phyloP scores from a whole-genome alignment of 2,888 invertebrate genomes.

The Neoitamus cyanurus region DNA sequence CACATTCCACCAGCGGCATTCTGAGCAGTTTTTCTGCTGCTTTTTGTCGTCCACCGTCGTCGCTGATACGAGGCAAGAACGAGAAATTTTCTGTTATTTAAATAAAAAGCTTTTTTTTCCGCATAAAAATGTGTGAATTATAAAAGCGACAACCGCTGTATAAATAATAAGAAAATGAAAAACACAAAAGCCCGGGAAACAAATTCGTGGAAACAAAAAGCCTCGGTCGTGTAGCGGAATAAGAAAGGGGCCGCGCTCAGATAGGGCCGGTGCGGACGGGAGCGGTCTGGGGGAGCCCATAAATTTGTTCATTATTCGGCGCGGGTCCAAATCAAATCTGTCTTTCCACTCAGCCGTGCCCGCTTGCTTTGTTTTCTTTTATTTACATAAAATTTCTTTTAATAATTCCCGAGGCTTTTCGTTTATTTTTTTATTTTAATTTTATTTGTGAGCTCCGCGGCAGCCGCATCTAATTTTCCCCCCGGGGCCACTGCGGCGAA shows the following conservation, averaged over 20 bases:
- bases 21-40: background rate
- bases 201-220: slow-evolving; percentile 34
- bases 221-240: background rate
- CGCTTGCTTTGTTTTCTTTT: background rate
- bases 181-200: background rate
- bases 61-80: background rate
- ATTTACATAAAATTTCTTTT: slow-evolving; percentile 44
- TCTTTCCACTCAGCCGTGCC: slow-evolving; percentile 3
- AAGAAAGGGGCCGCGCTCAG: slow-evolving; percentile 15
- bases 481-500: background rate
- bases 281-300: background rate
- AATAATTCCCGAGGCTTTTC: slow-evolving; percentile 10
- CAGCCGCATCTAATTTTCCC: slow-evolving; percentile 5
- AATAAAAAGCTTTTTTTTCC: slow-evolving; percentile 22
- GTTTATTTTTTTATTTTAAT: slow-evolving; percentile 9
- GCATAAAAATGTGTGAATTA: slow-evolving; percentile 34
- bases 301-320: slow-evolving; percentile 44
- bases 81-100: slow-evolving; percentile 22
- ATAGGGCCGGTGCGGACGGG: background rate
- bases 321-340: slow-evolving; percentile 42
- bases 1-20: background rate
- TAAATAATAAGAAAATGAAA: slow-evolving; percentile 39
- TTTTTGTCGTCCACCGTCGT: background rate
- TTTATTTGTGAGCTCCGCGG: slow-evolving; percentile 4
- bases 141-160: slow-evolving; percentile 31